Evolutionary conservation across 1,140 invertebrate species (phyloP), one percentile per base, ranked within the genome.

Genomic region (Eufriesea mexicana): DNA sequence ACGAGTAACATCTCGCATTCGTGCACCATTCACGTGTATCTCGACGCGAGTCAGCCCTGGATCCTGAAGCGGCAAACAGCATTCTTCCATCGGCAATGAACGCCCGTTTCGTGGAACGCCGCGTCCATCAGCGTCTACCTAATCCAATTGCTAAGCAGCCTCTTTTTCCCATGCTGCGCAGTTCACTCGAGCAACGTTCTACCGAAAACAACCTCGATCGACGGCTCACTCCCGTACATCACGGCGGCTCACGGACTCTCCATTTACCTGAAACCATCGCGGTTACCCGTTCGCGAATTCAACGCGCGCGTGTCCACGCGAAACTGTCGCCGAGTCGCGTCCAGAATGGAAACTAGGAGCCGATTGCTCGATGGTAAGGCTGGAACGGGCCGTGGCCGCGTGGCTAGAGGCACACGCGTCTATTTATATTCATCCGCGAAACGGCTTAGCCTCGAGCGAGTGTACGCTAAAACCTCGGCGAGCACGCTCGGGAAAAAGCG

Each of bases 41-140:
- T 64, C 18, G 42, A 2, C 10, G 7, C n/a, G 45, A 49, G 28
- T 61, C 42, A 47, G n/a, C 10, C 9, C 25, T 20, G 45, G 23
- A 18, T 61, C 68, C 8, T 7, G 8, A 14, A 75, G 73, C 25
- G 73, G 20, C 35, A 35, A 59, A 49, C 73, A 49, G 20, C 45
- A 62, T 75, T 75, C 73, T 75, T 75, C 57, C 73, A 62, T 62
- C 55, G n/a, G 25, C 20, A 25, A 62, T 49, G 73, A 75, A 75
- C 45, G 73, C 57, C 25, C 23, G 73, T 62, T 75, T 75, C 73
- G 45, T 23, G 45, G 72, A 75, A 75, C 59, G 23, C 7, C 45
- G n/a, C 45, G 45, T 68, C 45, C 42, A 68, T 47, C 57, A 47
- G 25, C 59, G 49, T 45, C 25, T 45, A 49, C 47, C 25, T 49